Conservation (phyloP, 2,888 invertebrate genomes). For the Tryphoninae sp. region DNA sequence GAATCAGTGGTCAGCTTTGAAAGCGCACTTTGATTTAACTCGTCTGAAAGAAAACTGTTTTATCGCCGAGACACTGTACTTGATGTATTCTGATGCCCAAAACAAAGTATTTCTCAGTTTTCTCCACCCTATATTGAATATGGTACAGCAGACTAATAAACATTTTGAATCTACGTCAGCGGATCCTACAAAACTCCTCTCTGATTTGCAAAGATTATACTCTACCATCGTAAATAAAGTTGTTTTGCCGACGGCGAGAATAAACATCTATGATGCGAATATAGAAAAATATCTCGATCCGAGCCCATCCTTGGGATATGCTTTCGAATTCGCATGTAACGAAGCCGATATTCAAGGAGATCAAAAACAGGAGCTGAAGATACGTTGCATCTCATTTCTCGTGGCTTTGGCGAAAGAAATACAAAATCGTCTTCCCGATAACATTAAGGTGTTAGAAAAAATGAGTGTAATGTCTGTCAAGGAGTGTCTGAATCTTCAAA, state of each 20-base stretch:
- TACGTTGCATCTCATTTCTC: conserved; percentile 1
- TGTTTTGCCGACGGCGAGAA: conserved; percentile 2
- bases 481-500: conserved; percentile 1
- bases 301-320: conserved; percentile 6
- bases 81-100: conserved; percentile 68
- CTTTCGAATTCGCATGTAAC: conserved; percentile 3
- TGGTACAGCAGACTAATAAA: conserved; percentile 57
- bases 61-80: conserved; percentile 69
- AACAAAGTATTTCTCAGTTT: conserved; percentile 69
- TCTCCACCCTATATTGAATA: conserved; percentile 58
- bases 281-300: conserved; percentile 1
- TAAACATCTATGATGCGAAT: background rate
- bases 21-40: conserved; percentile 66
- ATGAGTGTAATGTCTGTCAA: conserved; percentile 1
- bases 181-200: conserved; percentile 36
- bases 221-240: background rate
- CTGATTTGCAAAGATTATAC: conserved; percentile 2
- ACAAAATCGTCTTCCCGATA: background rate
- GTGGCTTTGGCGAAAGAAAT: conserved; percentile 4
- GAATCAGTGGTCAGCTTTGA: conserved; percentile 72
- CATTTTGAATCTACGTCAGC: conserved; percentile 24
- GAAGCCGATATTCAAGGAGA: background rate
- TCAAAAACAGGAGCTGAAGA: background rate
- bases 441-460: background rate
- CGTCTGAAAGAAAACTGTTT: conserved; percentile 69